Base-by-base conservation (phyloP, 1,140 invertebrate genomes). In the Pseudomyrmex sp. region DNA sequence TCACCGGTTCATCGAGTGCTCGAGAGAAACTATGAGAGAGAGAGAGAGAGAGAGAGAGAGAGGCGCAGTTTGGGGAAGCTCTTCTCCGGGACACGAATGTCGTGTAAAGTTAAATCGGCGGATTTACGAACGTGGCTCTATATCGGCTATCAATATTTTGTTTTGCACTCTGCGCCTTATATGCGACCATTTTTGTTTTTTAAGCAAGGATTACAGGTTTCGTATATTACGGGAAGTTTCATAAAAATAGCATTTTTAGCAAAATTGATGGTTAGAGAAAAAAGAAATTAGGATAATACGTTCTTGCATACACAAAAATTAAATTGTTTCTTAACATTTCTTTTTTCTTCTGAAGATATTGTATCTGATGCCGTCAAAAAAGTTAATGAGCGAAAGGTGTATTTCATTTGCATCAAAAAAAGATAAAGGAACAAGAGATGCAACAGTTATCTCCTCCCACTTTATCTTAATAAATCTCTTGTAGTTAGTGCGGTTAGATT, bases 1-100 rank as follows among this genome's bases (percentile, higher is more conserved):
- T 86, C 82, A 82, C 85, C 77, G 83, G 74, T 89, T 88, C 80
- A 88, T 88, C 87, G 87, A 83, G 50, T 73, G 8, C 58, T 82
- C 59, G 79, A 63, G 79, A 82, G 79, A 73, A 59, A 70, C 59
- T 50, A 65, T n/a, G 63, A 72, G 65, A 80, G 65, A 50, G 35
- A 35, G 79, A 63, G 79, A 82, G 79, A 73, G 70, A 70, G 48
- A 35, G 56, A 15, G 63, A 72, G 65, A 72, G 65, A 18, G 35
- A 20, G 15, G 44, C 54, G 76, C 62, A 79, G 82, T 52, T 13
- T n/a, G 44, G 23, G 46, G 52, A 59, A 52, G n/a, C n/a, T 76
- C 46, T 26, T 58, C 59, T 73, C 23, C 58, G 23, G 72, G 72
- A 46, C 68, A 77, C 56, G 62, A 82, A 79, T 61, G 82, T 82